phyloP scores from a whole-genome alignment of 2,797 vertebrate species.

The Ficedula albicollis region DNA sequence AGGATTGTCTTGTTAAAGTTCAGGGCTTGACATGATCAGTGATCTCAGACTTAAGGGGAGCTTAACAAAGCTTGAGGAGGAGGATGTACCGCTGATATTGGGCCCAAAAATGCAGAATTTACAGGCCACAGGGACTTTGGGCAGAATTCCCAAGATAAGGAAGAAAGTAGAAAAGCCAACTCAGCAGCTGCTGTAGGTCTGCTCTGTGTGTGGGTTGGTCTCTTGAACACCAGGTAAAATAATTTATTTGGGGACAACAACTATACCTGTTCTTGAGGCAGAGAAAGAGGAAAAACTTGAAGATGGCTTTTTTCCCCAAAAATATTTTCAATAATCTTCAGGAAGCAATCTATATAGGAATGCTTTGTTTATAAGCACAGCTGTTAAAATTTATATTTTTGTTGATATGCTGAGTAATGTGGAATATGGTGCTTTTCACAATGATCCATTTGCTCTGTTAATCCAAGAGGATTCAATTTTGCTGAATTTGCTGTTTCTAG shows the following conservation, averaged over 20 bases:
- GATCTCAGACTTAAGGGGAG: not conserved
- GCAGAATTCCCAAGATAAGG: not conserved
- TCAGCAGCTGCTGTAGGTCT: not conserved
- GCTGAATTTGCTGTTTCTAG: conserved; percentile 17
- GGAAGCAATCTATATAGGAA: not conserved
- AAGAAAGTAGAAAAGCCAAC: not conserved
- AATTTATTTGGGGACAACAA: not conserved
- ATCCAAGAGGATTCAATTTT: not conserved
- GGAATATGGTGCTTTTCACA: not conserved
- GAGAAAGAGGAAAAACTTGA: not conserved
- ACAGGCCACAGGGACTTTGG: not conserved
- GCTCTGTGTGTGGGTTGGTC: not conserved
- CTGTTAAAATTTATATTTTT: not conserved
- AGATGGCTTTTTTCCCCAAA: not conserved
- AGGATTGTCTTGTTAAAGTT: not conserved
- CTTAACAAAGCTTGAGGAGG: not conserved
- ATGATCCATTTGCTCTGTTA: not conserved
- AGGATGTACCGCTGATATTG: too few species aligned
- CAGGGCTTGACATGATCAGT: not conserved
- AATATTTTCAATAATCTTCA: not conserved
- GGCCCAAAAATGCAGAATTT: not conserved
- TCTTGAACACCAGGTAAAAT: not conserved
- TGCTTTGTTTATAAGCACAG: not conserved
- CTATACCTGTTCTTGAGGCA: not conserved
- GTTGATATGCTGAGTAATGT: not conserved